These are phyloP conservation scores for Euphydryas editha DNA, from an alignment of 2,888 invertebrate species.

Conservation along the genomic window DNA sequence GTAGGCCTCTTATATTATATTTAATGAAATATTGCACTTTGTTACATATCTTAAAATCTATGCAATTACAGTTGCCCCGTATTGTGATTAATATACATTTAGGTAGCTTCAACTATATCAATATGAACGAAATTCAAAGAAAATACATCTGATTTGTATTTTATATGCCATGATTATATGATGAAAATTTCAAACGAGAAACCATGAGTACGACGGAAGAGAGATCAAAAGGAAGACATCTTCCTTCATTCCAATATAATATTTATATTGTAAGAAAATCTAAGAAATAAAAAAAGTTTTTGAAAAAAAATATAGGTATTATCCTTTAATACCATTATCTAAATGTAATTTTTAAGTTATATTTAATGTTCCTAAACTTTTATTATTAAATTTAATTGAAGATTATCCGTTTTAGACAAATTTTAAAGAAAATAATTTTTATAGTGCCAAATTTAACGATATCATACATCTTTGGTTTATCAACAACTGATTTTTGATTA, in stretches of 20 bases:
- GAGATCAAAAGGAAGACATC: too few species aligned
- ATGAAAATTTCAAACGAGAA: not conserved
- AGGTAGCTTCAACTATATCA: not conserved
- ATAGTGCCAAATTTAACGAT: not conserved
- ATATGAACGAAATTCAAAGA: not conserved
- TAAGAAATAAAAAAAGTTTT: too few species aligned
- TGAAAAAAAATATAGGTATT: too few species aligned
- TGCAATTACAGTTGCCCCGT: not conserved
- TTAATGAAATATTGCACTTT: slow-evolving; percentile 30
- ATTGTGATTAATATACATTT: slow-evolving; percentile 1
- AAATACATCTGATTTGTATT: not conserved
- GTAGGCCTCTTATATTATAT: slow-evolving; percentile 28
- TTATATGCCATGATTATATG: slow-evolving; percentile 4
- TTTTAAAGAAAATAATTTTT: not conserved
- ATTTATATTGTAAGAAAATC: too few species aligned
- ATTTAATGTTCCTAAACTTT: too few species aligned
- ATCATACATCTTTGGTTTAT: slow-evolving; percentile 1
- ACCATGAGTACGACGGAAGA: too few species aligned
- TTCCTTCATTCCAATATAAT: too few species aligned
- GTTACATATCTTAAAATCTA: slow-evolving; percentile 2
- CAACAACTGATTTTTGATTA: slow-evolving; percentile 1
- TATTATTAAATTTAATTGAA: too few species aligned
- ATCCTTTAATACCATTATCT: too few species aligned
- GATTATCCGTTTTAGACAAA: not conserved
- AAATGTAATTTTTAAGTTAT: too few species aligned